Evolutionary conservation across 2,797 vertebrate species (phyloP).

Genomic region (Ceryle rudis): DNA sequence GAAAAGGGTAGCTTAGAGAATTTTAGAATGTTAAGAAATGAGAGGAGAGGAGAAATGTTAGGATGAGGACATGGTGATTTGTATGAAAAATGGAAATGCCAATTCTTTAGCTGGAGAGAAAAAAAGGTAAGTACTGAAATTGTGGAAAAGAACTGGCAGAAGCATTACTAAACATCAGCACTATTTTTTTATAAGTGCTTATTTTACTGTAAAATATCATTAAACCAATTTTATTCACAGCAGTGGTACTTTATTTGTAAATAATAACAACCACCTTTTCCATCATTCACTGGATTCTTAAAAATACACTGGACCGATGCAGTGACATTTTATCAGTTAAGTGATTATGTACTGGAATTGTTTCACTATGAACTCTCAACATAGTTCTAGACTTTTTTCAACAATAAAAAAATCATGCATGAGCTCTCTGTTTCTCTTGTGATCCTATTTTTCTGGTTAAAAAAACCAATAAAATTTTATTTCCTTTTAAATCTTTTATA

Average conservation of each 20-base stretch:
- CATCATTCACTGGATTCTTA: neutral
- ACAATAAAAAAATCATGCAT: accelerated
- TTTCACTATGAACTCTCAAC: neutral
- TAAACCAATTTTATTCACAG: neutral
- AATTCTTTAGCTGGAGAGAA: neutral
- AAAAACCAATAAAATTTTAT: neutral
- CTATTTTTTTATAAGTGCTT: neutral
- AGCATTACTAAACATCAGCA: neutral
- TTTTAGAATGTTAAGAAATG: neutral
- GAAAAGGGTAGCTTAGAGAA: neutral
- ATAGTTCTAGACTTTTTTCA: neutral
- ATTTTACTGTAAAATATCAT: neutral
- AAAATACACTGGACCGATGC: neutral
- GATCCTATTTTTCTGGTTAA: neutral
- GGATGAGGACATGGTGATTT: neutral
- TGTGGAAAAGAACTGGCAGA: neutral
- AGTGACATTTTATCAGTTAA: neutral
- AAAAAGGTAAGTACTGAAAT: neutral
- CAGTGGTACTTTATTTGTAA: neutral
- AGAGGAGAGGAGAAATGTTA: neutral
- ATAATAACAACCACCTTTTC: neutral
- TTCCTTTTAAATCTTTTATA: neutral
- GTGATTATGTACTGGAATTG: neutral
- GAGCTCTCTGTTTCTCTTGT: neutral
- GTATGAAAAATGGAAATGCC: neutral